phyloP scores from a whole-genome alignment of 2,113 vertebrate genomes.

The Carassius gibelio region DNA sequence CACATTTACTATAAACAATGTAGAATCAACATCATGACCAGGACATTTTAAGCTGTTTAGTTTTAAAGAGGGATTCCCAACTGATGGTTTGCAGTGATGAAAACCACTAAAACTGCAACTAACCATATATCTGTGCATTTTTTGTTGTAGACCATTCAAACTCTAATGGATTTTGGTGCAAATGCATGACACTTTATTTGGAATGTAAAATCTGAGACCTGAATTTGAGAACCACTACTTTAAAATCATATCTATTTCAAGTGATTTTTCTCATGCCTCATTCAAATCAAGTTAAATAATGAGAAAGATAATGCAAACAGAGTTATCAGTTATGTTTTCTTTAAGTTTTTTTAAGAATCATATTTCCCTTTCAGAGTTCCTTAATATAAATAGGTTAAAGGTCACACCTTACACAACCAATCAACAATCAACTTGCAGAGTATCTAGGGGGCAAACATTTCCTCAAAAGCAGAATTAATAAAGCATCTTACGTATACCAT shows the following conservation, averaged over 20 bases:
- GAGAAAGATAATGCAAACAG: no score
- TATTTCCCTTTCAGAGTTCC: neutral
- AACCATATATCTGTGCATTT: neutral
- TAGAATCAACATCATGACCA: neutral
- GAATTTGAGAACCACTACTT: neutral
- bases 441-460: neutral
- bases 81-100: neutral
- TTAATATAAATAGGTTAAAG: neutral
- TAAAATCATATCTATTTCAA: neutral
- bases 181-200: neutral
- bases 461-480: slow-evolving; percentile 28
- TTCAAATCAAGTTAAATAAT: no score
- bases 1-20: neutral
- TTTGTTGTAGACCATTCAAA: neutral
- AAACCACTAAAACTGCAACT: no score
- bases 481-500: slow-evolving; percentile 40
- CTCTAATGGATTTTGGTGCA: neutral
- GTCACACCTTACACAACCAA: neutral
- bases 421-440: neutral
- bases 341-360: no score
- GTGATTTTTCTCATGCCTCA: neutral
- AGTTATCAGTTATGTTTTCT: no score
- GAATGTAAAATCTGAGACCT: neutral
- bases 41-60: neutral
- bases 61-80: neutral